Evolutionary conservation across 2,888 invertebrate species (phyloP), one percentile per base, ranked within the genome.

Genomic region (Conus canariensis): DNA sequence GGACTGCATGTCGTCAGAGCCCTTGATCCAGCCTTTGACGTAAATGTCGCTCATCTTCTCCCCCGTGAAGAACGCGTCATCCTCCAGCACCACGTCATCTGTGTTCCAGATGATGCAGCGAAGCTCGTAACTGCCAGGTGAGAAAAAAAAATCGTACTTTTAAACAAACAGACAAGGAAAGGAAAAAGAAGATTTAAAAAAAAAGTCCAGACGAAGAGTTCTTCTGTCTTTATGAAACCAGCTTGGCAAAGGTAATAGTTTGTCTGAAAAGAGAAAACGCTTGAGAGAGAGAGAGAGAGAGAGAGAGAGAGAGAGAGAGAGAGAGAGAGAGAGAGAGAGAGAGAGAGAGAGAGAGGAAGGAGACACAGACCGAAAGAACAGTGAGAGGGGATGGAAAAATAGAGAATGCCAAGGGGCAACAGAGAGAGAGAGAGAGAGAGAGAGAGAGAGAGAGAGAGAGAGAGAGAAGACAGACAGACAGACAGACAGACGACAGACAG

Each of bases 11-110:
- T 97, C 97, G 64, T 97, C 97, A 12, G 97, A 96, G 70, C 97
- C 97, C 90, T 96, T 96, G 89, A 96, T 94, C 95, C 96, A 97
- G 85, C 98, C 98, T 96, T 98, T 99, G 0, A 99, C 98, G 95
- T 98, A 99, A 93, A 99, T 99, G 95, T 99, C 99, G 1, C 98
- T 98, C 98, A 98, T 98, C 96, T 99, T 98, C 96, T 99, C 98
- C 4, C 98, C 98, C 93, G 98, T 96, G 93, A 97, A 98, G 97
- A 98, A 98, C 0, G 98, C 98, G 95, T 98, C 98, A 94, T 99
- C 99, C 95, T 99, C 98, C 88, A 99, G 96, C 0, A 98, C 98
- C 0, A 99, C 98, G 94, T 99, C 98, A 94, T 98, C 98, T 0
- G 98, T 99, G 95, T 99, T 99, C 98, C 98, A 99, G 91, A 99